phyloP scores from a whole-genome alignment of 2,888 invertebrate genomes.

The Lithophane ornitopus region DNA sequence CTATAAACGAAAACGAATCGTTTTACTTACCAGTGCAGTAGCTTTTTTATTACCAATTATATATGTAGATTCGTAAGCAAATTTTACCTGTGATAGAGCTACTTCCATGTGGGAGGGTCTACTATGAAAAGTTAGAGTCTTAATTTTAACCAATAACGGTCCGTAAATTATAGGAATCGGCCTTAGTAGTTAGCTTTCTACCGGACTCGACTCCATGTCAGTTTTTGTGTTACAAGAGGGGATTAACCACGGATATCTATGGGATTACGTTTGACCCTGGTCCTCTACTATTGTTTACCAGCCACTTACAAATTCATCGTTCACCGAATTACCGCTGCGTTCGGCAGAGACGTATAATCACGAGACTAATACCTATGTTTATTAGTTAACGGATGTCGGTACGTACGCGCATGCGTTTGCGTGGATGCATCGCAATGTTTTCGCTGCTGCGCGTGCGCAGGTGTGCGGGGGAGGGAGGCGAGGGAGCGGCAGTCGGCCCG shows the following conservation, averaged over 20 bases:
- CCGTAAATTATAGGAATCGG: no score
- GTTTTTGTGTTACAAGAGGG: background rate
- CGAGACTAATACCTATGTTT: constrained; percentile 47
- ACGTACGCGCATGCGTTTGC: constrained; percentile 61
- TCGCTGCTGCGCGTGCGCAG: constrained; percentile 66
- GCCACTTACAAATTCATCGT: constrained; percentile 1
- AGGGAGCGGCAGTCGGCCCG: constrained; percentile 64
- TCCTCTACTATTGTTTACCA: constrained; percentile 7
- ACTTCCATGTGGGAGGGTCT: no score
- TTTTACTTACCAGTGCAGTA: no score
- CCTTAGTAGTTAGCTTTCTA: constrained; percentile 30
- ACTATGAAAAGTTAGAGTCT: no score
- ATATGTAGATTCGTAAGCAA: no score
- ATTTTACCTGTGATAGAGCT: no score
- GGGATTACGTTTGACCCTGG: background rate
- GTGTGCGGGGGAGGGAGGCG: constrained; percentile 58
- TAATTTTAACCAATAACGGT: no score
- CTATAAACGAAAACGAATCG: no score
- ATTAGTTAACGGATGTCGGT: constrained; percentile 64
- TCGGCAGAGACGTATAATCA: constrained; percentile 32
- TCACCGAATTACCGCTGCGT: constrained; percentile 4
- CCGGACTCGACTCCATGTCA: background rate
- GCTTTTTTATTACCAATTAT: no score
- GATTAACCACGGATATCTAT: no score
- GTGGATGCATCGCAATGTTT: constrained; percentile 69